Evolutionary conservation across 2,888 invertebrate species (phyloP), one percentile per base, ranked within the genome.

Genomic region (Taenaris catops): DNA sequence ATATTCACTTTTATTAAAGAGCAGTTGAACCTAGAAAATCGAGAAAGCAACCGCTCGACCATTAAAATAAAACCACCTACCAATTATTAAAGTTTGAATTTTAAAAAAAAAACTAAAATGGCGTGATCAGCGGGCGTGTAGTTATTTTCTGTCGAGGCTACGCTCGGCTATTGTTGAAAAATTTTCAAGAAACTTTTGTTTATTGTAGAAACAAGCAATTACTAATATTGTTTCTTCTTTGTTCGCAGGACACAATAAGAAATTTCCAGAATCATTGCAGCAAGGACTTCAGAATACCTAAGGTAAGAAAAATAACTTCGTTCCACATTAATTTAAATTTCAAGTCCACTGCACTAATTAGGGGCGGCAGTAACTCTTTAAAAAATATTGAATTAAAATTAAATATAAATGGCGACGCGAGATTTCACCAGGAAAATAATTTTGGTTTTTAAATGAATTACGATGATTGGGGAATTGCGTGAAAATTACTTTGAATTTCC

Each of bases 241-340:
- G 33, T 54, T 64, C 52, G 1, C 71, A 74, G 74, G 46, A 50
- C 36, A 55, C 54, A 56, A 53, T 55, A 58, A 52, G 42, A 41
- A 50, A 46, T 33, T 40, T 44, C 34, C 48, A 46, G 38, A 44
- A 46, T 38, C 49, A 49, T 39, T 43, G 45, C 35, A 40, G 34
- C 47, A 38, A 50, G 35, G 53, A 44, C 41, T 44, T 54, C 38
- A 60, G 58, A 49, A 57, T 55, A 66, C 55, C 61, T 51, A 67
- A 60, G 73, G 78, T 78, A 51, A 69, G 72, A 60, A 45, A 46
- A 44, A 44, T 46, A 21, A 23, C 29, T 8, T 14, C 19, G 9
- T 14, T 39, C 34, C 31, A 19, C 35, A 41, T 35, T 54, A 43
- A 43, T 51, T 53, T 44, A 47, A 53, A 49, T 51, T 44, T 40